These are phyloP conservation scores for Thysanoteuthis rhombus DNA, from an alignment of 2,888 invertebrate species.

Conservation along the genomic window DNA sequence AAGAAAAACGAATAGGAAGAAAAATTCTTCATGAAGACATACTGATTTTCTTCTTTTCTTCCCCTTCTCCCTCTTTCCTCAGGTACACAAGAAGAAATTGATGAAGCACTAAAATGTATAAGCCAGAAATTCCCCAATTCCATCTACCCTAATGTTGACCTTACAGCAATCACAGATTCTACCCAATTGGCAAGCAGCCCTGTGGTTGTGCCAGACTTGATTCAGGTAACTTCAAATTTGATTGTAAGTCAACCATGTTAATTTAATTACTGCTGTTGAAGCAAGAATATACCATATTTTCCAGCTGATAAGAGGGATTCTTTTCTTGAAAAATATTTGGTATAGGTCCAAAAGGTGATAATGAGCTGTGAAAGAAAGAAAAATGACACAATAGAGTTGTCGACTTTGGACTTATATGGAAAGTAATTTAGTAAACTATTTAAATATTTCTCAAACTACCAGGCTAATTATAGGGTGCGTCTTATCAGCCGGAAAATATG, in stretches of 20 bases:
- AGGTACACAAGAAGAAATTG: conserved; percentile 82
- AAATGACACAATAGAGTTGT: too few species aligned
- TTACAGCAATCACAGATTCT: conserved; percentile 71
- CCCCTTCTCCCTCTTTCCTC: conserved; percentile 26
- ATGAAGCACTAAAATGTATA: conserved; percentile 84
- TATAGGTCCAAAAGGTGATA: too few species aligned
- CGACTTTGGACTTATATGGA: too few species aligned
- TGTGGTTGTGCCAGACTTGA: conserved; percentile 57
- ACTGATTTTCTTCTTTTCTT: not conserved
- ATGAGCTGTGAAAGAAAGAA: too few species aligned
- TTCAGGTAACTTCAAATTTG: conserved; percentile 53
- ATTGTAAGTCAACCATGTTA: not conserved
- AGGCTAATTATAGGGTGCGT: too few species aligned
- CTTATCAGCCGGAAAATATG: too few species aligned
- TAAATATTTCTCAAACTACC: too few species aligned
- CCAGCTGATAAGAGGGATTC: too few species aligned
- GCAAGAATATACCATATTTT: too few species aligned
- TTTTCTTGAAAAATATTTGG: too few species aligned
- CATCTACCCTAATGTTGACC: conserved; percentile 82
- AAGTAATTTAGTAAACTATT: too few species aligned
- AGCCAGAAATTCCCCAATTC: conserved; percentile 85
- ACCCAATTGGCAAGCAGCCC: conserved; percentile 43
- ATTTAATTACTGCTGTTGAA: not conserved
- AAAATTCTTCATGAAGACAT: not conserved
- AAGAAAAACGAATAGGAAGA: too few species aligned